phyloP scores from a whole-genome alignment of 1,140 invertebrate genomes.

The Apolygus lucorum region DNA sequence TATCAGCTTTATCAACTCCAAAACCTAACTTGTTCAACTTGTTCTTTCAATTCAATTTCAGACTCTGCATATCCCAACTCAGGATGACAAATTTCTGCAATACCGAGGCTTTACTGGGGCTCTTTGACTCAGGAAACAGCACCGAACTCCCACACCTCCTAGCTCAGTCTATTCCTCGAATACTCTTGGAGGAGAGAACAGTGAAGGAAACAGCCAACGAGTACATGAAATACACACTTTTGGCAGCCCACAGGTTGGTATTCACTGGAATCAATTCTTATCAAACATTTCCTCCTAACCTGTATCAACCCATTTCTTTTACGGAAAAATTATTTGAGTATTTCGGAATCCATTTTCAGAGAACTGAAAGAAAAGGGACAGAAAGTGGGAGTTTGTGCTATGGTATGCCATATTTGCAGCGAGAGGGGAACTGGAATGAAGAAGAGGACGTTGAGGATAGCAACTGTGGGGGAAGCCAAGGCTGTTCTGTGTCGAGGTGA shows the following conservation, averaged over 20 bases:
- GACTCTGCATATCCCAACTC: conserved; percentile 64
- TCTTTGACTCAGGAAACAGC: conserved; percentile 69
- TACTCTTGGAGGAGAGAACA: conserved; percentile 65
- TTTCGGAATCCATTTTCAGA: conserved; percentile 36
- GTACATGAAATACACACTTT: conserved; percentile 72
- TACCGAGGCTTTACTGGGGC: conserved; percentile 66
- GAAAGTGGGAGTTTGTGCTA: conserved; percentile 58
- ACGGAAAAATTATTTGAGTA: background rate
- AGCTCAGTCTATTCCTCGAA: conserved; percentile 61
- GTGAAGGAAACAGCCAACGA: conserved; percentile 67
- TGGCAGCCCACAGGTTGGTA: conserved; percentile 52
- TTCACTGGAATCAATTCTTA: no score
- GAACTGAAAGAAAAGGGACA: conserved; percentile 62
- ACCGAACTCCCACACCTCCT: conserved; percentile 56
- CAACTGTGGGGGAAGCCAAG: conserved; percentile 60
- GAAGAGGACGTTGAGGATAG: conserved; percentile 57
- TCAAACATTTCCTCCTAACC: background rate
- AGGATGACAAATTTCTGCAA: conserved; percentile 66
- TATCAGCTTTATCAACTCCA: background rate
- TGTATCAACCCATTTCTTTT: conserved; percentile 2
- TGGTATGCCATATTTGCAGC: conserved; percentile 58
- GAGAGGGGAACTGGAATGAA: conserved; percentile 43
- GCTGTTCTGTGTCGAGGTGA: conserved; percentile 57
- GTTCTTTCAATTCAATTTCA: conserved; percentile 31
- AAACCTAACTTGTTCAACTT: no score